These are phyloP conservation scores for Pogonocherus hispidulus DNA, from an alignment of 2,888 invertebrate genomes.

Conservation along the genomic window DNA sequence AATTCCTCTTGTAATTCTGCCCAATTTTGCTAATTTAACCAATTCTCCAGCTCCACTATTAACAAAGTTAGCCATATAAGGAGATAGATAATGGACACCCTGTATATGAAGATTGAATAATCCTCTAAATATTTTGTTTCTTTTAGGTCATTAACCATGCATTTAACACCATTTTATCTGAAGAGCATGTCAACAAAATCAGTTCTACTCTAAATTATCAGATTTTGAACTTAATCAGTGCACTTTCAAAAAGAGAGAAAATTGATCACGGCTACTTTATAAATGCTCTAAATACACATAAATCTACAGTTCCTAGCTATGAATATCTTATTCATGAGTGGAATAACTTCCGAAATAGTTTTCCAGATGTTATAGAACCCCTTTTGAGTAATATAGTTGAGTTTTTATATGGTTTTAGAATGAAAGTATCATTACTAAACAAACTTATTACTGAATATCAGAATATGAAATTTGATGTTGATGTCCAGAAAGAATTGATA, in stretches of 20 bases:
- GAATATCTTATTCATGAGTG: conserved; percentile 68
- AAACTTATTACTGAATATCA: conserved; percentile 67
- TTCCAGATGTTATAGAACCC: conserved; percentile 84
- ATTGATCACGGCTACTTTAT: conserved; percentile 32
- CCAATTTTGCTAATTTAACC: no score
- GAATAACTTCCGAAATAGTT: conserved; percentile 75
- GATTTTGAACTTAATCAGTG: conserved; percentile 27
- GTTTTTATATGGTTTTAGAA: conserved; percentile 75
- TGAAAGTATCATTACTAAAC: conserved; percentile 71
- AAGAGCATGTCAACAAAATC: conserved; percentile 44
- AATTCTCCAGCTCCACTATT: no score
- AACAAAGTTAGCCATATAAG: no score
- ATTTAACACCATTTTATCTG: conserved; percentile 54
- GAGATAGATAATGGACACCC: no score
- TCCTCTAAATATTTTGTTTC: no score
- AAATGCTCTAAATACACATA: conserved; percentile 41
- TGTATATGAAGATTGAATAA: no score
- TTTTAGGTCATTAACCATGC: conserved; percentile 57
- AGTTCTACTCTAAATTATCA: conserved; percentile 39
- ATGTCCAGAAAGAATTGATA: conserved; percentile 60
- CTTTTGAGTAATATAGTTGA: conserved; percentile 78
- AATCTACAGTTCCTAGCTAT: conserved; percentile 51
- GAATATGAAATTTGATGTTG: conserved; percentile 42
- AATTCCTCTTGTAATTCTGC: no score
- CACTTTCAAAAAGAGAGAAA: background rate